These are phyloP conservation scores for Psylliodes chrysocephalus DNA, from an alignment of 2,888 invertebrate species.

Conservation along the genomic window DNA sequence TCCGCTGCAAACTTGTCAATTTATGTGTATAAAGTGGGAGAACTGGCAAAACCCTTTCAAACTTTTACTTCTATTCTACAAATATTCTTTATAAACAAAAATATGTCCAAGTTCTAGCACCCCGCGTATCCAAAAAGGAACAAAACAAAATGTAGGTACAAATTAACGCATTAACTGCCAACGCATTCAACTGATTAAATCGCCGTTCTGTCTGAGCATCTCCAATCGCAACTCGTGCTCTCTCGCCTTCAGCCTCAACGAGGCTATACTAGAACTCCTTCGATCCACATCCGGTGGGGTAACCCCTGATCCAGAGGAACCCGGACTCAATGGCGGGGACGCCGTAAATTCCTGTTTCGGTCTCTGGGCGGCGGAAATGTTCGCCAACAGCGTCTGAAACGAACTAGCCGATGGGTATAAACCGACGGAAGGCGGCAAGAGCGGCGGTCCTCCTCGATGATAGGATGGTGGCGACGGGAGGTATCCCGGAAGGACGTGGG, in stretches of 20 bases:
- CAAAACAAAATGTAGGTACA: background rate
- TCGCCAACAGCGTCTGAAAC: slow-evolving; percentile 87
- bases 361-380: slow-evolving; percentile 74
- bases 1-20: no score
- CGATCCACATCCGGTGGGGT: slow-evolving; percentile 78
- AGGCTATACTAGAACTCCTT: slow-evolving; percentile 87
- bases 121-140: no score
- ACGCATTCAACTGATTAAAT: slow-evolving; percentile 79
- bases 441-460: slow-evolving; percentile 72
- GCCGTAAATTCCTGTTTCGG: slow-evolving; percentile 66
- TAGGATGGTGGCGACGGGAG: slow-evolving; percentile 64
- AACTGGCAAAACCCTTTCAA: no score
- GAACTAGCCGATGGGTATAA: slow-evolving; percentile 73
- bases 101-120: no score
- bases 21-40: no score
- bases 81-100: no score
- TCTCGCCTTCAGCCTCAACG: slow-evolving; percentile 85
- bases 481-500: slow-evolving; percentile 71
- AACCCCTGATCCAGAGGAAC: slow-evolving; percentile 65
- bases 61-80: no score
- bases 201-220: slow-evolving; percentile 81
- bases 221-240: slow-evolving; percentile 89
- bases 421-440: slow-evolving; percentile 73
- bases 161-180: background rate
- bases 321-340: slow-evolving; percentile 68